Conservation (phyloP, 2,797 vertebrate genomes). For the Anomalospiza imberbis region DNA sequence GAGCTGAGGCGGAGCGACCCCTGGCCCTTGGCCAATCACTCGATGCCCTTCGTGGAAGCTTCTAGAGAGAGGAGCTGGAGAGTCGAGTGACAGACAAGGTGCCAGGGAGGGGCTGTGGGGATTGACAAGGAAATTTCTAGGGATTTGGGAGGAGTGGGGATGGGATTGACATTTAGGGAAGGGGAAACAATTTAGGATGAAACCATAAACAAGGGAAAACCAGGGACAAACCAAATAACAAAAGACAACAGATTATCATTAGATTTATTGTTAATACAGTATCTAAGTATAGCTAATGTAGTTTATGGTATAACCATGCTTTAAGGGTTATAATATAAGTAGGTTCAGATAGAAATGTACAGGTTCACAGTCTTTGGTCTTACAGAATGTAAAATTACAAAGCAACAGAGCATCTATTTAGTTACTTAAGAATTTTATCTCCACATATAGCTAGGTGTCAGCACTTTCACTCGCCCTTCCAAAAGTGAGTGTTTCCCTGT, state of each 20-base stretch:
- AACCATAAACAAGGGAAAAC: too few relatives aligned
- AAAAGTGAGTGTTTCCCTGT: not conserved
- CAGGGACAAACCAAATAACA: too few relatives aligned
- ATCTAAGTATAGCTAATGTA: not conserved
- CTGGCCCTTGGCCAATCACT: too few relatives aligned
- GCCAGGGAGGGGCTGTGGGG: too few relatives aligned
- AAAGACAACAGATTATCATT: not conserved
- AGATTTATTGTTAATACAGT: not conserved
- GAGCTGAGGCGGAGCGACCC: too few relatives aligned
- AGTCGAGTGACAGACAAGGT: too few relatives aligned
- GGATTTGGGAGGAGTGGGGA: too few relatives aligned
- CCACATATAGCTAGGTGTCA: not conserved
- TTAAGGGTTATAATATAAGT: not conserved
- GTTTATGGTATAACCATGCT: not conserved
- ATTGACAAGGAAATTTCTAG: too few relatives aligned
- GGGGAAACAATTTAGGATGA: too few relatives aligned
- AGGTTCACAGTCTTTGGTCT: not conserved
- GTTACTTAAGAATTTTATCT: not conserved
- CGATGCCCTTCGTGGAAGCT: too few relatives aligned
- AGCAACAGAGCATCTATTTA: not conserved
- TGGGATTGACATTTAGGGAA: too few relatives aligned
- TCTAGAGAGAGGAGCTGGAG: too few relatives aligned
- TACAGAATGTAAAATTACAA: not conserved
- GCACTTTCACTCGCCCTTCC: not conserved
- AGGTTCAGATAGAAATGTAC: not conserved